phyloP scores from a whole-genome alignment of 2,888 invertebrate species.

The Philopedon plagiatum region DNA sequence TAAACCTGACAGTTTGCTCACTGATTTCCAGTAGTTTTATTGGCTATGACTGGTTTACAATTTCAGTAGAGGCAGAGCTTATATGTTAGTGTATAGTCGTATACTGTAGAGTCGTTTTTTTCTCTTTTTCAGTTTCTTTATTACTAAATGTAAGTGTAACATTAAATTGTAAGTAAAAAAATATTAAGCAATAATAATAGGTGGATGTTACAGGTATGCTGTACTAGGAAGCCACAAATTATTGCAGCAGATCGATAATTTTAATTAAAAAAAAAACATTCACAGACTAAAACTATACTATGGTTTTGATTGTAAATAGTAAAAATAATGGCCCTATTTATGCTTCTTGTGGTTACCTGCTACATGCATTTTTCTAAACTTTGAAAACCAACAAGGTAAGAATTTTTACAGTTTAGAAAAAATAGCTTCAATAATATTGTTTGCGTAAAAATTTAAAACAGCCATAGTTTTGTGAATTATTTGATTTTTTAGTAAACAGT shows the following conservation, averaged over 20 bases:
- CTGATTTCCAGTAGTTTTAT: too few relatives aligned
- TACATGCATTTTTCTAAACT: not conserved
- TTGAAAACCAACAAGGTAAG: not conserved
- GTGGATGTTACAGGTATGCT: not conserved
- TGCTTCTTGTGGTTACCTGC: not conserved
- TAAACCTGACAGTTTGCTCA: too few relatives aligned
- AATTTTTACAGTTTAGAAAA: not conserved
- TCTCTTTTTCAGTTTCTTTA: not conserved
- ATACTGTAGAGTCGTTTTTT: not conserved
- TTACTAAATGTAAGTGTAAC: not conserved
- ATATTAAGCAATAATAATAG: conserved; percentile 11
- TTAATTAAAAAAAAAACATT: too few relatives aligned
- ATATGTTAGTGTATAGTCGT: too few relatives aligned
- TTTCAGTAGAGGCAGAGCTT: too few relatives aligned
- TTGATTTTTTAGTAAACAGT: too few relatives aligned
- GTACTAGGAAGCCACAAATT: not conserved
- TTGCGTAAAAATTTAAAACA: too few relatives aligned
- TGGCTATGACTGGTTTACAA: too few relatives aligned
- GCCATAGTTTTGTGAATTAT: too few relatives aligned
- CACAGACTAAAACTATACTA: too few relatives aligned
- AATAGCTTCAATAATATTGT: not conserved
- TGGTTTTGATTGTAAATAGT: not conserved
- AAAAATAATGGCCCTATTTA: not conserved
- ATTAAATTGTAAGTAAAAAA: not conserved
- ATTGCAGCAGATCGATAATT: too few relatives aligned